Percentiles rank a stretch among this genome's conserved stretches.
Evolutionary conservation across 1,140 invertebrate genomes (phyloP).

Genomic region (Odontomachus brunneus): DNA sequence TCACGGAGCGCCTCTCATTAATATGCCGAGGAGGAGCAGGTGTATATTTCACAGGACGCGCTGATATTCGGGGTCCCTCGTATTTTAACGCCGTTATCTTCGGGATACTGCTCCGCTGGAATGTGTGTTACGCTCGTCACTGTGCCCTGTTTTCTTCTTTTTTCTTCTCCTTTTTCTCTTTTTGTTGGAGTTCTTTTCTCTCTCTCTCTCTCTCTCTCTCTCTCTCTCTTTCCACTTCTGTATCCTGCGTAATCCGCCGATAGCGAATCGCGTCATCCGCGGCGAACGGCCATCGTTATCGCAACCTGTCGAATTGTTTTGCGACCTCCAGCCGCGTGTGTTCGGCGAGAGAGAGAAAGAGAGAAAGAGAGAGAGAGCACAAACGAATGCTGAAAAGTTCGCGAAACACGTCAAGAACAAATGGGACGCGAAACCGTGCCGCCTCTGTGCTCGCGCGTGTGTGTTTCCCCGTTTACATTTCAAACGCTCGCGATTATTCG

Average conservation of each 20-base stretch:
- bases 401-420: no score
- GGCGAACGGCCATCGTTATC: not conserved
- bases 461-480: no score
- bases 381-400: no score
- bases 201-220: not conserved
- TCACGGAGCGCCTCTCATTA: conserved; percentile 54
- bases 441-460: no score
- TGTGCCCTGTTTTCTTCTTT: not conserved
- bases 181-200: no score
- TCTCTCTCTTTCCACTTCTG: no score
- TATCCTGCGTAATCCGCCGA: no score
- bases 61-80: conserved; percentile 39
- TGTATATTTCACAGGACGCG: conserved; percentile 51
- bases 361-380: no score
- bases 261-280: not conserved
- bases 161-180: not conserved
- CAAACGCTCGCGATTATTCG: no score
- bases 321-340: no score
- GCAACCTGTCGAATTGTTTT: not conserved
- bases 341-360: no score
- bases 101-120: not conserved
- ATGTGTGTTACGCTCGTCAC: not conserved
- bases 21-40: conserved; percentile 52
- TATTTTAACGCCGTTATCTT: conserved; percentile 52
- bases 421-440: no score